Evolutionary conservation across 2,113 vertebrate genomes (phyloP).

Genomic region (Stegastes partitus): DNA sequence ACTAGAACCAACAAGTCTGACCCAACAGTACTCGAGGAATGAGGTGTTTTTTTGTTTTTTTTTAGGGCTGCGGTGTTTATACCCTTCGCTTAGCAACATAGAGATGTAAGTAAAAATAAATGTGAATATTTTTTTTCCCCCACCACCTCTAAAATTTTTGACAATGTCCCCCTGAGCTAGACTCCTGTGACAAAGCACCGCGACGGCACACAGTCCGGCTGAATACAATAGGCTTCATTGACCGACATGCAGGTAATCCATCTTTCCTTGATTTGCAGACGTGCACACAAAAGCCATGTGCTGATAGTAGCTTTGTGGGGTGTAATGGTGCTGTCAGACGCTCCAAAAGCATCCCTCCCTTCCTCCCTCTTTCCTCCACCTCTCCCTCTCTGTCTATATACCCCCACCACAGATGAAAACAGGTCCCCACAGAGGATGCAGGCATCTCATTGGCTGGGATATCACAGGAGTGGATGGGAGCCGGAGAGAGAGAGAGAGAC

Average conservation of each 20-base stretch:
- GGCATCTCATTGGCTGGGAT: slow-evolving; percentile 76
- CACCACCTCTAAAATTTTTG: not conserved
- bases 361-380: slow-evolving; percentile 19
- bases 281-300: slow-evolving; percentile 74
- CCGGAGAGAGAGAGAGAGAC: slow-evolving; percentile 39
- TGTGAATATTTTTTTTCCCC: not conserved
- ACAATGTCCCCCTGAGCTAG: slow-evolving; percentile 20
- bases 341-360: slow-evolving; percentile 63
- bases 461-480: slow-evolving; percentile 67
- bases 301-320: slow-evolving; percentile 72
- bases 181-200: slow-evolving; percentile 32
- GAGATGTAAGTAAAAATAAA: slow-evolving; percentile 10
- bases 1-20: slow-evolving; percentile 22
- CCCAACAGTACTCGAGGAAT: slow-evolving; percentile 20
- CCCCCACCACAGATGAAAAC: slow-evolving; percentile 68
- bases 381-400: slow-evolving; percentile 28
- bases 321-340: slow-evolving; percentile 78
- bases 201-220: slow-evolving; percentile 29
- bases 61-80: not conserved
- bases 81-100: not conserved
- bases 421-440: slow-evolving; percentile 75
- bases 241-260: slow-evolving; percentile 69
- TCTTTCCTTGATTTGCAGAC: slow-evolving; percentile 71
- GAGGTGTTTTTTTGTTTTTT: too few species aligned
- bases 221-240: slow-evolving; percentile 67